These are phyloP conservation scores for Arctocebus calabarensis DNA, from an alignment of 2,797 vertebrate genomes.

Conservation along the genomic window DNA sequence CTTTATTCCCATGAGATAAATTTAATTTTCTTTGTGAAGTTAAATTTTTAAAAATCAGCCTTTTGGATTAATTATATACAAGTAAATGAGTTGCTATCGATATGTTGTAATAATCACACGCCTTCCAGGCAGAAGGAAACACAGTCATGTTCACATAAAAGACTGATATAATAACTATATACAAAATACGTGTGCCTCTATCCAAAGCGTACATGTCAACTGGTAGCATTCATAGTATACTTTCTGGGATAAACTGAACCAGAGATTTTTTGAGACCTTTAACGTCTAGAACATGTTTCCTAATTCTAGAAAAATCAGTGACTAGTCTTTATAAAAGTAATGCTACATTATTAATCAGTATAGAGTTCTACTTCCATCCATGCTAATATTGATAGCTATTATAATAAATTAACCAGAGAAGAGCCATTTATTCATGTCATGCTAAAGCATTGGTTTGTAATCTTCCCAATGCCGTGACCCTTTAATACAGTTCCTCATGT, in stretches of 20 bases:
- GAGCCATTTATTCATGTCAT: not conserved
- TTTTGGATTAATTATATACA: not conserved
- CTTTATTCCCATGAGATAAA: not conserved
- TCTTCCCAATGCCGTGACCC: no score
- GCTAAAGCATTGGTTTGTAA: not conserved
- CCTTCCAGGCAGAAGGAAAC: not conserved
- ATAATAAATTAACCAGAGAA: conserved; percentile 10
- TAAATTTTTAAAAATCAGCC: not conserved
- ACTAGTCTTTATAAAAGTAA: not conserved
- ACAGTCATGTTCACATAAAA: not conserved
- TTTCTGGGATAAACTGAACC: not conserved
- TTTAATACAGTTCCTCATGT: no score
- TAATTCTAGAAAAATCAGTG: conserved; percentile 20
- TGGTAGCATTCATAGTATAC: not conserved
- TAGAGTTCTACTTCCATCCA: not conserved
- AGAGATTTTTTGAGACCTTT: not conserved
- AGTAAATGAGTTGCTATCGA: not conserved
- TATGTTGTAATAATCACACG: not conserved
- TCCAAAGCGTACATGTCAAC: not conserved
- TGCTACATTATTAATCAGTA: not conserved
- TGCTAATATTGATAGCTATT: not conserved
- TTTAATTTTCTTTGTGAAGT: not conserved
- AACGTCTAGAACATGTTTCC: not conserved
- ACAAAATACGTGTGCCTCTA: not conserved
- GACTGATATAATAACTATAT: not conserved